Evolutionary conservation across 2,113 vertebrate species (phyloP), one percentile per base, ranked within the genome.

Genomic region (Sylvia atricapilla): DNA sequence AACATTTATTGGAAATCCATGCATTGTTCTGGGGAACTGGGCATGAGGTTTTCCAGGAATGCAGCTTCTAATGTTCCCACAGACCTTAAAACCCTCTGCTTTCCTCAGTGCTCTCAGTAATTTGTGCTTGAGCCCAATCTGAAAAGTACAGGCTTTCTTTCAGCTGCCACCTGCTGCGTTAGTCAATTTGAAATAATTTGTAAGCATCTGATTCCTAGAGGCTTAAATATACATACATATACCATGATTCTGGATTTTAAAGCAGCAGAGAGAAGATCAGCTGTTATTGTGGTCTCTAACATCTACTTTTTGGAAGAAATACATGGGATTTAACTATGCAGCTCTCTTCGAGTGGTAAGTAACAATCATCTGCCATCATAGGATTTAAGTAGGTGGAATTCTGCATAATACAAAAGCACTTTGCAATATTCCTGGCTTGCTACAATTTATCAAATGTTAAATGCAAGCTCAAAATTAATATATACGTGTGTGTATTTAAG

Each of bases 241-340:
- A 76, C 76, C 44, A 80, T 82, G 91, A 92, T 47, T 58, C 56
- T 83, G 84, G 79, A 83, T 82, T 94, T 92, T 78, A 91, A 43
- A 58, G 59, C 33, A 95, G 72, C 87, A 86, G 84, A 92, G 31
- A 86, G 46, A 95, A 55, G 86, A 93, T 88, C 77, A 94, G 86
- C 11, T 94, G 56, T 89, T 92, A 79, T 15, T 72, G 47, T 90
- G 87, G 44, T 93, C 91, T 95, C 69, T 67, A 90, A 90, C 58
- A 82, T 53, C 60, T 44, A 68, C 33, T 82, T 88, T 94, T 90
- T 87, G 60, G 6, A 67, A 94, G 89, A 96, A 86, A 69, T 44
- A 53, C n/a, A 78, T 10, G 19, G n/a, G 63, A 85, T 95, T 95
- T 96, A 92, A 90, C 90, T 52, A 33, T 4, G 49, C 53, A 90